phyloP scores from a whole-genome alignment of 2,113 vertebrate species.

The Prietella phreatophila region DNA sequence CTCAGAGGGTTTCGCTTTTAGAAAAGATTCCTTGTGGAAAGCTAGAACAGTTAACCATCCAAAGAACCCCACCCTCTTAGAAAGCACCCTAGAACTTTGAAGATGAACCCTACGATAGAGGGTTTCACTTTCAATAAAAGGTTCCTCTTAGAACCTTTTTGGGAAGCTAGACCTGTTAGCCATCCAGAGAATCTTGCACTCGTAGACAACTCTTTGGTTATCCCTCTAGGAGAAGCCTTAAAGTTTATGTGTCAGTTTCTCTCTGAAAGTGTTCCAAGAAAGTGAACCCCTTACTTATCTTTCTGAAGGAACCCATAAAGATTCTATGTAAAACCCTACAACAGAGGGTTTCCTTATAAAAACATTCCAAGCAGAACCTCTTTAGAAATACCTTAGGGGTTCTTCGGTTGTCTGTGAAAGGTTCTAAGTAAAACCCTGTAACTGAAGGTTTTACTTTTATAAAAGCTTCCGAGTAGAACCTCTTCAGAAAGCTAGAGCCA shows the following conservation, averaged over 20 bases:
- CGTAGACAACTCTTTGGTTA: not conserved
- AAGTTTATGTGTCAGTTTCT: not conserved
- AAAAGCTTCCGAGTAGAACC: not conserved
- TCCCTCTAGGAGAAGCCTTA: not conserved
- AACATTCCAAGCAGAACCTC: not conserved
- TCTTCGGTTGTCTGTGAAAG: not conserved
- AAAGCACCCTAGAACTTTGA: not conserved
- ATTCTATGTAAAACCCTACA: not conserved
- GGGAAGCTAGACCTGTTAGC: not conserved
- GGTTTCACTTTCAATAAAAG: not conserved
- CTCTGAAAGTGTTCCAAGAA: not conserved
- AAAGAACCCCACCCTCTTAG: not conserved
- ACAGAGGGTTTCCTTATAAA: not conserved
- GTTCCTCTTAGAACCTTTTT: not conserved
- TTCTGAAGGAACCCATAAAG: not conserved
- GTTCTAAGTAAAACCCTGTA: not conserved
- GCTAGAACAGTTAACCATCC: not conserved
- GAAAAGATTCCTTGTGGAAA: not conserved
- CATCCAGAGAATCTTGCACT: not conserved
- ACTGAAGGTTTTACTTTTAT: not conserved
- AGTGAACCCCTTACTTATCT: not conserved
- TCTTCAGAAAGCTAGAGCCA: not conserved
- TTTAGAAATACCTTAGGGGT: not conserved
- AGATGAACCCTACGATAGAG: not conserved
- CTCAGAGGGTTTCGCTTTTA: not conserved